Evolutionary conservation across 2,888 invertebrate genomes (phyloP), one percentile per base, ranked within the genome.

Genomic region (Phaedon cochleariae): DNA sequence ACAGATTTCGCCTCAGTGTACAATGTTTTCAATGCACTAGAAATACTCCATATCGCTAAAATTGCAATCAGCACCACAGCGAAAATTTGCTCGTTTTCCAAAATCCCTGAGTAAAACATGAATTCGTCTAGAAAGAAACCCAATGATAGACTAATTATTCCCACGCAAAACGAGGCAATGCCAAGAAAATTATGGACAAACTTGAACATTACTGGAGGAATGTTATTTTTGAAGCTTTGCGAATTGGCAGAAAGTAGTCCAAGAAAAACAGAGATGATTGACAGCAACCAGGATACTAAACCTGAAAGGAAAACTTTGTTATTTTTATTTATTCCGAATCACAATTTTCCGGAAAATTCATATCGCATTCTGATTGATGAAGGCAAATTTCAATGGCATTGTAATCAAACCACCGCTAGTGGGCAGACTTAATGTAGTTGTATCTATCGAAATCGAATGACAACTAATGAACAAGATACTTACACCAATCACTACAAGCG

Each of bases 151-250:
- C 74, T 70, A 1, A 68, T 72, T 12, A 76, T 63, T 26, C 77
- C 77, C 20, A 73, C 62, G 29, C 59, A 57, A 59, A 73, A 77
- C 9, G 70, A 73, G 2, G 68, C 54, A 5, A 73, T 58, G 12
- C 77, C 77, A 6, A 76, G 49, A 4, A 75, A 53, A 58, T 74
- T 76, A 52, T 77, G 77, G 2, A 72, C 5, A 4, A 71, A 67
- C 64, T 77, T 77, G 3, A 73, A 21, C 15, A 67, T 54, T 3
- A 77, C 72, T n/a, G 77, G 77, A 49, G 58, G 64, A 6, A 75
- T 21, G 12, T 68, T 52, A 6, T 17, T 67, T 20, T 65, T 69
- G 34, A 76, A 65, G 10, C 26, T 48, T 31, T 67, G 63, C 1
- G 74, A 37, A 29, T 73, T 70, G 1, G 68, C 70, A 7, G 74